Conservation (phyloP, 1,140 invertebrate genomes). For the Macrobrachium nipponense region DNA sequence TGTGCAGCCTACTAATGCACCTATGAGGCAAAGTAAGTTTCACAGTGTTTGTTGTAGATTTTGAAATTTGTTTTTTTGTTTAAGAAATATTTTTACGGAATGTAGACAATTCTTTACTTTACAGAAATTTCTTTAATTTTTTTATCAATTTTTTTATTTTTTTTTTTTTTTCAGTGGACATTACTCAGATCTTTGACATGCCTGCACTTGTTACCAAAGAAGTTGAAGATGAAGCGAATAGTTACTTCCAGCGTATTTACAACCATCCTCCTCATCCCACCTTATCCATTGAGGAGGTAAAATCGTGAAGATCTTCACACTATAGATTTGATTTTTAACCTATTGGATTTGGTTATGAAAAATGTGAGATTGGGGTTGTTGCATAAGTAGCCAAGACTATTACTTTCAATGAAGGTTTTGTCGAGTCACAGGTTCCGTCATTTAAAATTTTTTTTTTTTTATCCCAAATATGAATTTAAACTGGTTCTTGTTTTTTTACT, state of each 20-base stretch:
- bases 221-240: slow-evolving; percentile 97
- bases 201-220: slow-evolving; percentile 78
- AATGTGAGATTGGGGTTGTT: too few relatives aligned
- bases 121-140: not conserved
- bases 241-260: slow-evolving; percentile 97
- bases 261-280: slow-evolving; percentile 87
- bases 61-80: not conserved
- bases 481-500: too few relatives aligned
- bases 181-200: slow-evolving; percentile 63
- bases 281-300: slow-evolving; percentile 68
- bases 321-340: not conserved
- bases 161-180: slow-evolving; percentile 62
- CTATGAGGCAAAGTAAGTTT: slow-evolving; percentile 49
- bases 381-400: too few relatives aligned
- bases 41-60: not conserved
- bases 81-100: not conserved
- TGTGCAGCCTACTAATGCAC: slow-evolving; percentile 53
- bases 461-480: too few relatives aligned
- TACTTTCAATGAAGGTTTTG: too few relatives aligned
- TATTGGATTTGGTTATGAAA: too few relatives aligned
- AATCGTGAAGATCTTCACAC: not conserved
- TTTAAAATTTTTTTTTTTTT: too few relatives aligned
- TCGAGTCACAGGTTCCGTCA: too few relatives aligned
- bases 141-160: too few relatives aligned
- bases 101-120: not conserved